A percentile compares a stretch with the other conserved stretches of the same genome.
Conservation (phyloP, 2,888 invertebrate species). For the Orthosia gothica region DNA sequence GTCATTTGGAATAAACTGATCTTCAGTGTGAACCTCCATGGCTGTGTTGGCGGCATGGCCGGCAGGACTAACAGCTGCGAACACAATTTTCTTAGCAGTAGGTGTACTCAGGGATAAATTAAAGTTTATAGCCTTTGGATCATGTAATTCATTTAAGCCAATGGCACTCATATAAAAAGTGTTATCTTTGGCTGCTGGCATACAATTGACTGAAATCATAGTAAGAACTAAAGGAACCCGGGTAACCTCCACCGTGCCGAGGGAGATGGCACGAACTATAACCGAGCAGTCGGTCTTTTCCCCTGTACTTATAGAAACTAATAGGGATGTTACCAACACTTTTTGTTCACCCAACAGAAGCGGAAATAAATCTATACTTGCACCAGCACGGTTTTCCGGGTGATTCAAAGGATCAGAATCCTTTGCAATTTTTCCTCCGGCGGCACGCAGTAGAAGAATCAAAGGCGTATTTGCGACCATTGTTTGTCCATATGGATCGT, state of each 20-base stretch:
- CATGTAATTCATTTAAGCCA: conserved; percentile 76
- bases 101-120: conserved; percentile 79
- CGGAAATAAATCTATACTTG: conserved; percentile 83
- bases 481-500: conserved; percentile 70
- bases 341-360: conserved; percentile 82
- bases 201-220: conserved; percentile 84
- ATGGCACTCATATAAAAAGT: conserved; percentile 83
- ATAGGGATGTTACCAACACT: conserved; percentile 72
- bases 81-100: conserved; percentile 78
- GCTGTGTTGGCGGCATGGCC: conserved; percentile 79
- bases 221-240: conserved; percentile 80
- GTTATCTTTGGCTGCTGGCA: conserved; percentile 82
- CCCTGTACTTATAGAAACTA: conserved; percentile 77
- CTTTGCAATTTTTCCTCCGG: conserved; percentile 76
- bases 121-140: conserved; percentile 77
- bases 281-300: conserved; percentile 73
- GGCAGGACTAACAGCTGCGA: conserved; percentile 80
- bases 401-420: conserved; percentile 82
- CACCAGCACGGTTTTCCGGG: conserved; percentile 84
- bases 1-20: conserved; percentile 80
- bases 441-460: conserved; percentile 78
- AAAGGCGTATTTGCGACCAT: conserved; percentile 80
- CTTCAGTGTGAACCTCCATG: conserved; percentile 76
- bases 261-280: conserved; percentile 71
- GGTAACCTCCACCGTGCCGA: conserved; percentile 65